Evolutionary conservation across 2,888 invertebrate species (phyloP), one percentile per base, ranked within the genome.

Genomic region (Icerya purchasi): DNA sequence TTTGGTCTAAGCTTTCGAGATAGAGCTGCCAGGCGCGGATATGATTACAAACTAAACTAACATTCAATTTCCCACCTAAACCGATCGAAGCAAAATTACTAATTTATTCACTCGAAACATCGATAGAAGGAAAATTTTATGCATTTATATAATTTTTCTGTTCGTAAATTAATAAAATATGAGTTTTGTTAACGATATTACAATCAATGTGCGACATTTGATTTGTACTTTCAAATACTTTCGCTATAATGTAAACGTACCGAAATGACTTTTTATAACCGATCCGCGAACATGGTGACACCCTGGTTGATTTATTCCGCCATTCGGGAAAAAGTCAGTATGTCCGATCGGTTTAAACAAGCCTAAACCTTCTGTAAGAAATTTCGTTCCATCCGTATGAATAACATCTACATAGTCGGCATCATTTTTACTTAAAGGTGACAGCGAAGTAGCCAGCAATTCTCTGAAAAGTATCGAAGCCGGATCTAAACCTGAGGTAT

Each of bases 371-470:
- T 79, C 78, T n/a, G 76, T 72, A 62, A 78, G 75, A 52, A 74
- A 72, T 66, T 74, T 67, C n/a, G 74, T 73, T 3, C 81, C 79
- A 67, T 82, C 82, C 1, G 81, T 80, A 65, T 83, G 82, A 60
- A 83, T 74, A n/a, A 81, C 77, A 67, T 82, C 82, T 0, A 83
- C 82, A 62, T 80, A 77, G 23, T 72, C 70, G 0, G 82, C 83
- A 67, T 83, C 82, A 3, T 73, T 73, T 24, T 74, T 73, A 66
- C 81, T 81, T 54, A 83, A 69, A 63, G 78, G 78, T 60, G 75
- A 74, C 18, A 75, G 70, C 60, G 75, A 74, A 55, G 78, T 76
- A 23, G 75, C 67, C 64, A 79, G 68, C 66, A 78, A 68, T 66
- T 77, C 72, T 64, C 81, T 75, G 67, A 82, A 79, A 56, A 79